Evolutionary conservation across 2,888 invertebrate genomes (phyloP).

Genomic region (Linyphia triangularis): DNA sequence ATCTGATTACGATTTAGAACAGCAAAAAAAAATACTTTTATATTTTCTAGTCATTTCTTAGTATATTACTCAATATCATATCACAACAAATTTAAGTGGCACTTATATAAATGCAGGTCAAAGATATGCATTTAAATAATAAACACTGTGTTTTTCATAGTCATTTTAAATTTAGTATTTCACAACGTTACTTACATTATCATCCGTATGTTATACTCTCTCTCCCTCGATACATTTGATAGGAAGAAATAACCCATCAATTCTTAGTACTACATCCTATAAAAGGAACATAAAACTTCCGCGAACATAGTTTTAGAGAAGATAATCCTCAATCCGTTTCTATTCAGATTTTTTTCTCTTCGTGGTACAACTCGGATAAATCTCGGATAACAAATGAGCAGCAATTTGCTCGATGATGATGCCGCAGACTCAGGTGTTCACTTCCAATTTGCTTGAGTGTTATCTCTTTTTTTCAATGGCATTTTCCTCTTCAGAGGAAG

Average conservation of each 20-base stretch:
- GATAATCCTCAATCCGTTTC: background rate
- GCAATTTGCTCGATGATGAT: background rate
- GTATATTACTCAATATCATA: too few relatives aligned
- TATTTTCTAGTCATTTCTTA: too few relatives aligned
- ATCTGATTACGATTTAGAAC: too few relatives aligned
- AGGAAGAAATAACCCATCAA: background rate
- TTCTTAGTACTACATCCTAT: background rate
- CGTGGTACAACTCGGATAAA: background rate
- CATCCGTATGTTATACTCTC: too few relatives aligned
- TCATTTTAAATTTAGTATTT: too few relatives aligned
- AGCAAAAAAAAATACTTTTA: too few relatives aligned
- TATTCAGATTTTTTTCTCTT: background rate
- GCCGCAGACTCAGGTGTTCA: background rate
- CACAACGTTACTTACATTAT: too few relatives aligned
- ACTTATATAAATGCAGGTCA: too few relatives aligned
- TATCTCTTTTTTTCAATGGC: background rate
- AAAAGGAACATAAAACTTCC: background rate
- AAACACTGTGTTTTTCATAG: too few relatives aligned
- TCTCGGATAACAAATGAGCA: background rate
- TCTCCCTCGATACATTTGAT: too few relatives aligned
- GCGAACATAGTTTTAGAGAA: background rate
- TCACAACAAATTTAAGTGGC: too few relatives aligned
- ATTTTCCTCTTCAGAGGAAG: background rate
- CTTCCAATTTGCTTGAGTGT: background rate
- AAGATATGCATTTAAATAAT: too few relatives aligned